Conservation (phyloP, 2,888 invertebrate genomes). For the Drosophila ezoana region DNA sequence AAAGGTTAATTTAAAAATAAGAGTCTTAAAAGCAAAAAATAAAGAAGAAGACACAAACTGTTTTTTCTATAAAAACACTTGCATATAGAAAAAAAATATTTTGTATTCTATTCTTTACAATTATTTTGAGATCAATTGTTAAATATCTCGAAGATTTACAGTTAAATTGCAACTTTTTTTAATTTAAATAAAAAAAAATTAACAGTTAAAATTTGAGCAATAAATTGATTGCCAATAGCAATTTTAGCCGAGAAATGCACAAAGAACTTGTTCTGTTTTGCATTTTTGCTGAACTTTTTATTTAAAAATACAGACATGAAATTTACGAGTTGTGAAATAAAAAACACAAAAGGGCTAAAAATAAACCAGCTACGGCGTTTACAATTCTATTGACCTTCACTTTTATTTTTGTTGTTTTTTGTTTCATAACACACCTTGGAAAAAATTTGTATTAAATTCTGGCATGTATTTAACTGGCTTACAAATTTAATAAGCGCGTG, state of each 20-base stretch:
- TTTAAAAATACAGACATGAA: constrained; percentile 9
- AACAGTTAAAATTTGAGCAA: not conserved
- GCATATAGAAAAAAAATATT: constrained; percentile 3
- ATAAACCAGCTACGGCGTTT: constrained; percentile 46
- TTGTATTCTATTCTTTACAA: not conserved
- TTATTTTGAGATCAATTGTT: not conserved
- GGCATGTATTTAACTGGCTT: constrained; percentile 40
- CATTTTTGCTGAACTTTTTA: not conserved
- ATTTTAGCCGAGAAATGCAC: not conserved
- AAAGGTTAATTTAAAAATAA: too few relatives aligned
- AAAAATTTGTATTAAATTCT: constrained; percentile 26
- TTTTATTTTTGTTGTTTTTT: constrained; percentile 8
- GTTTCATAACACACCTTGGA: constrained; percentile 5
- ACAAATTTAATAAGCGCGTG: constrained; percentile 9
- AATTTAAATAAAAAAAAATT: not conserved
- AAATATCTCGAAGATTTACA: not conserved
- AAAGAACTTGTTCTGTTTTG: constrained; percentile 11
- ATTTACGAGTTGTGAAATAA: constrained; percentile 22
- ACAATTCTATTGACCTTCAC: constrained; percentile 68
- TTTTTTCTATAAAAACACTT: constrained; percentile 15
- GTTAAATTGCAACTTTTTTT: not conserved
- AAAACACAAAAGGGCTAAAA: constrained; percentile 57
- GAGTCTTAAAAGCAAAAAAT: too few relatives aligned
- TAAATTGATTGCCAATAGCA: constrained; percentile 4
- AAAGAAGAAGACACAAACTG: too few relatives aligned